Evolutionary conservation across 2,113 vertebrate species (phyloP).

Genomic region (Syngnathoides biaculeatus): DNA sequence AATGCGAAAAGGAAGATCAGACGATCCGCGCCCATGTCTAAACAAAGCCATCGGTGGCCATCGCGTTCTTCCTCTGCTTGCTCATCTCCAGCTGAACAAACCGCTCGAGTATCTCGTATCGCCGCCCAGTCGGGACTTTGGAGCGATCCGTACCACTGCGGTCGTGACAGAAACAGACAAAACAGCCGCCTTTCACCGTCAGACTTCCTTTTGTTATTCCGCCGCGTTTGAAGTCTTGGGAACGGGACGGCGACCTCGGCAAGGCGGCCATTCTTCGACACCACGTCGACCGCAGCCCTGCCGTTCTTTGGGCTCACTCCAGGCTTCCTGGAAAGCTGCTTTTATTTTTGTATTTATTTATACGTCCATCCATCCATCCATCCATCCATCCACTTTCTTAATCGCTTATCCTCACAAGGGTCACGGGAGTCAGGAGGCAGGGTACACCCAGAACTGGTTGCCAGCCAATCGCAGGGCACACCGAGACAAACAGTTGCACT

Average conservation of each 20-base stretch:
- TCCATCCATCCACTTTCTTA: no score
- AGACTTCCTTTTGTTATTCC: conserved; percentile 70
- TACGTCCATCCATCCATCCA: no score
- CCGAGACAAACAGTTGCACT: no score
- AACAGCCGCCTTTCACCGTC: conserved; percentile 54
- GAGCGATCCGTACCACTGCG: conserved; percentile 18
- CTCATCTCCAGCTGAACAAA: conserved; percentile 73
- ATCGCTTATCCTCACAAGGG: no score
- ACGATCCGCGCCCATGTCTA: conserved; percentile 56
- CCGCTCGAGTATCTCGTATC: conserved; percentile 66
- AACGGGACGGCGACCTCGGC: conserved; percentile 40
- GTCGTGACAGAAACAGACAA: conserved; percentile 60
- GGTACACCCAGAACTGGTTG: no score
- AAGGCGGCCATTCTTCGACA: conserved; percentile 16
- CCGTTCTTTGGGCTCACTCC: conserved; percentile 32
- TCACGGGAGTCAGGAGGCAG: no score
- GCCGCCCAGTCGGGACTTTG: conserved; percentile 52
- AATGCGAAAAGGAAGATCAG: conserved; percentile 62
- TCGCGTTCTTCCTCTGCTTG: conserved; percentile 44
- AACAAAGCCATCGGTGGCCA: conserved; percentile 48
- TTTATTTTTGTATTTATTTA: no score
- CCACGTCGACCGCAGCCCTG: conserved; percentile 7
- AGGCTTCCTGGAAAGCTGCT: neutral
- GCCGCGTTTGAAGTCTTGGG: conserved; percentile 62
- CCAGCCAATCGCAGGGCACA: no score